Conservation (phyloP, 2,888 invertebrate species). For the Plagodis dolabraria region DNA sequence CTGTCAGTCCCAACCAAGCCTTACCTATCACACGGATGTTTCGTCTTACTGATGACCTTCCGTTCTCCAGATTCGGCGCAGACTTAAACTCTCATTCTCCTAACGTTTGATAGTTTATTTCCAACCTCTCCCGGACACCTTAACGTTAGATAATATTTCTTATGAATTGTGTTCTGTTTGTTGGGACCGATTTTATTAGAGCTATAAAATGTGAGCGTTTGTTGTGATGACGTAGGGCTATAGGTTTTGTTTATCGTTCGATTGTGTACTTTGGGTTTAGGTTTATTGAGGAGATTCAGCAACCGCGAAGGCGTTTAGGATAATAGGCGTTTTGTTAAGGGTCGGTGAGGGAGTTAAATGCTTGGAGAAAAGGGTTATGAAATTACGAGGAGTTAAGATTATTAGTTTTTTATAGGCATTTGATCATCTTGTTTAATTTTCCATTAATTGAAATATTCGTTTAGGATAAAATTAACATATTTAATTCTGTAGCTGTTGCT, state of each 20-base stretch:
- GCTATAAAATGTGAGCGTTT: conserved; percentile 33
- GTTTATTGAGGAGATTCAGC: conserved; percentile 24
- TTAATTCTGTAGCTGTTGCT: no score
- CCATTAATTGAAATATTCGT: no score
- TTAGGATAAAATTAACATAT: no score
- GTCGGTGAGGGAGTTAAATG: background rate
- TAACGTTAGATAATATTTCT: conserved; percentile 70
- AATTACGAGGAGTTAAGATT: background rate
- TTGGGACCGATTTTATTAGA: conserved; percentile 47
- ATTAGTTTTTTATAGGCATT: no score
- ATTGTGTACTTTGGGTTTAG: conserved; percentile 26
- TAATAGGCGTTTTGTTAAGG: conserved; percentile 23
- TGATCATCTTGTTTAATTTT: no score
- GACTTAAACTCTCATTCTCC: conserved; percentile 79
- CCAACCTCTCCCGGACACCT: conserved; percentile 49
- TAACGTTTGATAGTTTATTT: conserved; percentile 78
- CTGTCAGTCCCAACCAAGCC: conserved; percentile 13
- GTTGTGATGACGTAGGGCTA: conserved; percentile 34
- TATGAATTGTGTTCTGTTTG: conserved; percentile 56
- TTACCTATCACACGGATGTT: conserved; percentile 48
- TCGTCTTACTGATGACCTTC: conserved; percentile 62
- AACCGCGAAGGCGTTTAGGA: conserved; percentile 22
- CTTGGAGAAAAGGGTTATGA: conserved; percentile 1
- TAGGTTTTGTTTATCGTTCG: conserved; percentile 33
- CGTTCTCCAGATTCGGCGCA: conserved; percentile 64